These are phyloP conservation scores for Petromus typicus DNA, from an alignment of 2,113 vertebrate species.

Conservation along the genomic window DNA sequence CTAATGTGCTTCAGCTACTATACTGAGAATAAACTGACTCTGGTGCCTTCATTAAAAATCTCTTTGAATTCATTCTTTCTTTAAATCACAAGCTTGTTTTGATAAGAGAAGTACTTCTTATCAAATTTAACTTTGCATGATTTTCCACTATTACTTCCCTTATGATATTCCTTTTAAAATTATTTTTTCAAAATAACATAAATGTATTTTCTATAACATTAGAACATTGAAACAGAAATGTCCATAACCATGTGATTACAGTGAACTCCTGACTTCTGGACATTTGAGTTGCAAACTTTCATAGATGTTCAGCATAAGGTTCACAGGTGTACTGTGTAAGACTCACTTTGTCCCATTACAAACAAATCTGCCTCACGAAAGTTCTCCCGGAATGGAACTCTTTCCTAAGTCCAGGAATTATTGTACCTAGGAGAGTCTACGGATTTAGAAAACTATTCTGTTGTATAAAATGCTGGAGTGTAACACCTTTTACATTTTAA, in stretches of 20 bases:
- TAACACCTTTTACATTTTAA: neutral
- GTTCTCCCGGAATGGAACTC: neutral
- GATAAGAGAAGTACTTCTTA: neutral
- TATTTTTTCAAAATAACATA: neutral
- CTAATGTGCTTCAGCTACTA: neutral
- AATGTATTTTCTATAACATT: neutral
- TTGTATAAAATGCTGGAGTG: neutral
- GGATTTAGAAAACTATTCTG: neutral
- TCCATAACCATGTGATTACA: neutral
- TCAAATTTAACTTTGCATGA: slow-evolving; percentile 42
- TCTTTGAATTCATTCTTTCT: slow-evolving; percentile 51
- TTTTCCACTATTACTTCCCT: slow-evolving; percentile 50
- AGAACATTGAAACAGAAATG: slow-evolving; percentile 51
- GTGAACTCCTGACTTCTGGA: neutral
- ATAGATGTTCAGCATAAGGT: neutral
- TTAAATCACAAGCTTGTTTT: neutral
- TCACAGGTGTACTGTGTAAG: neutral
- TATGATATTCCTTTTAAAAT: neutral
- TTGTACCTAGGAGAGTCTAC: neutral
- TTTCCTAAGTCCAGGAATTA: neutral
- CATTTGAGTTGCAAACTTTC: neutral
- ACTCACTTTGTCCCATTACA: neutral
- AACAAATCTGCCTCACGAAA: neutral
- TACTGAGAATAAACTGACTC: neutral
- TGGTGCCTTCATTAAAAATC: neutral